These are phyloP conservation scores for Argya squamiceps DNA, from an alignment of 2,797 vertebrate genomes.

Conservation along the genomic window DNA sequence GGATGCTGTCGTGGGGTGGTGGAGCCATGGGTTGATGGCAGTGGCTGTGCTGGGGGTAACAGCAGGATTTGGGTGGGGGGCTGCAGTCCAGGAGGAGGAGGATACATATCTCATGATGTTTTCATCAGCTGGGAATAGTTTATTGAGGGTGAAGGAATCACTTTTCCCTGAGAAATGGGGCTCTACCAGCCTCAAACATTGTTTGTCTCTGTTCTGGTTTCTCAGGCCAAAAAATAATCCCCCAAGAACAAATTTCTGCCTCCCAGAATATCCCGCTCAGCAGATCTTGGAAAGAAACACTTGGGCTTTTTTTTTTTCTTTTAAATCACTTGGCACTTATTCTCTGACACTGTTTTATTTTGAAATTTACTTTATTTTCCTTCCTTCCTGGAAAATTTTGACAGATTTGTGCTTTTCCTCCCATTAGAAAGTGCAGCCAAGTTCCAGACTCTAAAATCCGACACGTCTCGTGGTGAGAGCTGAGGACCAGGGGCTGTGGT, in stretches of 20 bases:
- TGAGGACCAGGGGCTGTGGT: background rate
- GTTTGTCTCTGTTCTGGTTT: background rate
- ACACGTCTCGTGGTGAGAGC: background rate
- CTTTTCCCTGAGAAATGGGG: background rate
- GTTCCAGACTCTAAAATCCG: background rate
- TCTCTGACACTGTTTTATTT: slow-evolving; percentile 16
- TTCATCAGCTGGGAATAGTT: background rate
- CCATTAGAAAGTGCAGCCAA: background rate
- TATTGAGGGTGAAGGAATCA: background rate
- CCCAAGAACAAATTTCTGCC: background rate
- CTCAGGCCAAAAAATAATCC: background rate
- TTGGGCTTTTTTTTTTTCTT: background rate
- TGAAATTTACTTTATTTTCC: background rate
- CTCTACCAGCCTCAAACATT: background rate
- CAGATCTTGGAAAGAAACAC: slow-evolving; percentile 7
- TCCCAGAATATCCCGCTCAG: background rate
- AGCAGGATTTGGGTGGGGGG: background rate
- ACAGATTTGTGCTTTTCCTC: background rate
- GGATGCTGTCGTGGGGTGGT: background rate
- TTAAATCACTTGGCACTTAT: background rate
- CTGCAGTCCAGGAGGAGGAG: background rate
- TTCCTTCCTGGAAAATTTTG: background rate
- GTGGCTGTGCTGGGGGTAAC: background rate
- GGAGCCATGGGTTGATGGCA: background rate
- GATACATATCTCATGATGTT: rapidly evolving